Evolutionary conservation across 2,113 vertebrate species (phyloP).

Genomic region (Colius striatus): DNA sequence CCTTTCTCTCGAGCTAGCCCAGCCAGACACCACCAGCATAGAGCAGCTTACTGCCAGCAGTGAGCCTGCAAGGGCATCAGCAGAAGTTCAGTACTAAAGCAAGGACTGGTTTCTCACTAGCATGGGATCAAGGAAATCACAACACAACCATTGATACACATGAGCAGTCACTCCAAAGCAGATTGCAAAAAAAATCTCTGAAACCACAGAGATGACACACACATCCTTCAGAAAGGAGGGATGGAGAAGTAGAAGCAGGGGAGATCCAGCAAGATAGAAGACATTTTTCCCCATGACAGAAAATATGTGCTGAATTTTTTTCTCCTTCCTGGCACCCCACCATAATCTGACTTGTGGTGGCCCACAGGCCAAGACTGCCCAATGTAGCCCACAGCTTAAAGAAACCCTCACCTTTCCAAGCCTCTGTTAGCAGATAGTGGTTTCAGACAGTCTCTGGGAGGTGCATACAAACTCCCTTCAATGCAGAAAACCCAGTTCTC

Average conservation of each 20-base stretch:
- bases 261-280: background rate
- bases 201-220: background rate
- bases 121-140: background rate
- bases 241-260: background rate
- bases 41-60: background rate
- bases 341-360: background rate
- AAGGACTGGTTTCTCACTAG: background rate
- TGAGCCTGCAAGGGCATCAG: background rate
- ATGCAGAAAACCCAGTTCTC: background rate
- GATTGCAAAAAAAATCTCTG: background rate
- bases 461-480: accelerated
- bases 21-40: background rate
- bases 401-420: background rate
- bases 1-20: background rate
- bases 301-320: background rate
- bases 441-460: background rate
- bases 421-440: background rate
- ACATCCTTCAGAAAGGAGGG: background rate
- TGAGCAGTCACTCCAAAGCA: background rate
- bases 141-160: background rate
- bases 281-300: background rate
- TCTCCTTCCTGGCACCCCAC: background rate
- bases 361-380: background rate
- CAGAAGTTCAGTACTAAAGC: background rate
- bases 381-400: background rate